Evolutionary conservation across 2,888 invertebrate genomes (phyloP).

Genomic region (Tanypteryx hageni): DNA sequence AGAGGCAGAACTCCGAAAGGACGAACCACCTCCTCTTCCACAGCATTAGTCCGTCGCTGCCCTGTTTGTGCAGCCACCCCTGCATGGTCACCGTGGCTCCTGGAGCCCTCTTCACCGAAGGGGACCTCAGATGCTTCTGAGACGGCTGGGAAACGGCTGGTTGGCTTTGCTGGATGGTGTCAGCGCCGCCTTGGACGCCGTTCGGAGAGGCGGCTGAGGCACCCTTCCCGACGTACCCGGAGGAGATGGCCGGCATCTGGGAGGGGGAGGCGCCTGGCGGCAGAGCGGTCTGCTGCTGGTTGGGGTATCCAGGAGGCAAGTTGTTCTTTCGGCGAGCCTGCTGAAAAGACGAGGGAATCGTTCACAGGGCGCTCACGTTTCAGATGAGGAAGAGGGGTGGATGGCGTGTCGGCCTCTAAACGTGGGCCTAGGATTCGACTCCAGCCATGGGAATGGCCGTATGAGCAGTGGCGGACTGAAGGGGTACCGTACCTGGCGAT

Average conservation of each 20-base stretch:
- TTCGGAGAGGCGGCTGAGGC: constrained; percentile 43
- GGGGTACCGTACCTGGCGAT: too few relatives aligned
- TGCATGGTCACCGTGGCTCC: constrained; percentile 90
- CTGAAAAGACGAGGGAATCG: neutral
- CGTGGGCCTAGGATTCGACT: too few relatives aligned
- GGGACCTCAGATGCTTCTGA: constrained; percentile 84
- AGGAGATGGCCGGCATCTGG: constrained; percentile 55
- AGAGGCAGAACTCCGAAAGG: constrained; percentile 93
- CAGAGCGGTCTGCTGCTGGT: neutral
- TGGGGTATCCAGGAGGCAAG: neutral
- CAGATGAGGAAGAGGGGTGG: too few relatives aligned
- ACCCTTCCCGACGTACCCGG: constrained; percentile 56
- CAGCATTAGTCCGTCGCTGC: constrained; percentile 93
- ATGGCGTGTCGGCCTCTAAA: too few relatives aligned
- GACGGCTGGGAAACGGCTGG: constrained; percentile 8
- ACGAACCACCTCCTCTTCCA: constrained; percentile 98
- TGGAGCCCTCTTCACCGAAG: constrained; percentile 89
- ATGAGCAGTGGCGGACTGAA: too few relatives aligned
- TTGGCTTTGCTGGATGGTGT: constrained; percentile 73
- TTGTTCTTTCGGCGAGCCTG: constrained; percentile 49
- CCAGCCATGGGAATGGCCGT: too few relatives aligned
- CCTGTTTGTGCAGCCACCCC: constrained; percentile 95
- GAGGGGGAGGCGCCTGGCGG: constrained; percentile 7
- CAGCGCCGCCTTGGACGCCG: constrained; percentile 72
- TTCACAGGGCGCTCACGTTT: too few relatives aligned